phyloP scores from a whole-genome alignment of 2,888 invertebrate genomes.

The Gibbula magus region DNA sequence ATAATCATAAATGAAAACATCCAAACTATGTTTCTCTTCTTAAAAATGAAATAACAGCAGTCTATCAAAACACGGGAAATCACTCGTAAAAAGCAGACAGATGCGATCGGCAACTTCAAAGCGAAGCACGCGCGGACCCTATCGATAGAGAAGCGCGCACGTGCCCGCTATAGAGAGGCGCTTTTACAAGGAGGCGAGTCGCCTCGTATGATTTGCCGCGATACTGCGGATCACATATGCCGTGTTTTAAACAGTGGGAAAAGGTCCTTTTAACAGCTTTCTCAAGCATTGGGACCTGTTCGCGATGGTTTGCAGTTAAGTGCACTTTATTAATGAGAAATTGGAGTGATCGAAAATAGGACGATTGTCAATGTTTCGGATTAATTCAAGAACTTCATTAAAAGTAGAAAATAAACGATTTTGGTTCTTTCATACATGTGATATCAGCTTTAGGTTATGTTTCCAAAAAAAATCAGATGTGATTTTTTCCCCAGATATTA shows the following conservation, averaged over 20 bases:
- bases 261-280: neutral
- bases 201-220: neutral
- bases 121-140: neutral
- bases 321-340: too few species aligned
- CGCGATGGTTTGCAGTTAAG: too few species aligned
- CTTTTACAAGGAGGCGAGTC: neutral
- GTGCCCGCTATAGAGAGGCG: neutral
- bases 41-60: neutral
- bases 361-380: too few species aligned
- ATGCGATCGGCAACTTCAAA: conserved; percentile 13
- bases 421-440: too few species aligned
- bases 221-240: neutral
- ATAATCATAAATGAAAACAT: too few species aligned
- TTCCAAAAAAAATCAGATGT: too few species aligned
- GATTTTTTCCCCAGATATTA: too few species aligned
- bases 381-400: too few species aligned
- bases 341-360: too few species aligned
- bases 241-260: neutral
- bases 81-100: conserved; percentile 6
- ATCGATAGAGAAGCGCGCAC: neutral
- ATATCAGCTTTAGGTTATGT: too few species aligned
- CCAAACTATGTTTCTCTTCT: too few species aligned
- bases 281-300: neutral
- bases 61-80: neutral
- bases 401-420: too few species aligned